phyloP scores from a whole-genome alignment of 2,888 invertebrate species.

The Dascillus cervinus region DNA sequence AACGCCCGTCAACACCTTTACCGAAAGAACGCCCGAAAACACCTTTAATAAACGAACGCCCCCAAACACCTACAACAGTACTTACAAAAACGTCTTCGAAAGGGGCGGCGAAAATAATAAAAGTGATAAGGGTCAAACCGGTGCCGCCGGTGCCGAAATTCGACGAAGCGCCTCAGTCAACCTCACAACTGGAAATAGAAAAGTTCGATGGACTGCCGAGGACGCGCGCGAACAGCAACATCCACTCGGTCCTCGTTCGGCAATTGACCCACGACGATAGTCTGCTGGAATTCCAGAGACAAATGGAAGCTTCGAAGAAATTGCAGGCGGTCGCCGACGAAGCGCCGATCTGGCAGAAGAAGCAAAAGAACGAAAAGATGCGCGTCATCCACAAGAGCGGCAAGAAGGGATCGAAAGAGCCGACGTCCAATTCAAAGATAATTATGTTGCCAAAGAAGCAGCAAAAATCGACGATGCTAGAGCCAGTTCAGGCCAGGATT shows the following conservation, averaged over 20 bases:
- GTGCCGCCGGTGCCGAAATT: too few species aligned
- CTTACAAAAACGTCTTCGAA: too few species aligned
- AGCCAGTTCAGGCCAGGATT: neutral
- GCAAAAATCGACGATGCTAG: neutral
- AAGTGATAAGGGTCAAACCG: too few species aligned
- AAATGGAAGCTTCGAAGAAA: slow-evolving; percentile 2
- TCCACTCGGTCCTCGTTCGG: slow-evolving; percentile 4
- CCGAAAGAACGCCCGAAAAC: too few species aligned
- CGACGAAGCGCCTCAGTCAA: too few species aligned
- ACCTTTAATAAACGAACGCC: too few species aligned
- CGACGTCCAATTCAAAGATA: neutral
- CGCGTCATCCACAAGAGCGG: neutral
- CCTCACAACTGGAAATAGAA: too few species aligned
- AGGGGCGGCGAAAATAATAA: too few species aligned
- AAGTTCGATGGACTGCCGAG: too few species aligned
- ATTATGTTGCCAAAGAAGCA: neutral
- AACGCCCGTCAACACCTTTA: too few species aligned
- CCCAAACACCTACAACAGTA: too few species aligned
- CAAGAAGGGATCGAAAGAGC: neutral
- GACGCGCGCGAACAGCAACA: slow-evolving; percentile 3
- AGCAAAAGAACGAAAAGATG: neutral
- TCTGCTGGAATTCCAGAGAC: slow-evolving; percentile 7
- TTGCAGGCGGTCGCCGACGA: slow-evolving; percentile 8
- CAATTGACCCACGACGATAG: slow-evolving; percentile 8
- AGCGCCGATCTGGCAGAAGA: slow-evolving; percentile 8